A percentile compares a stretch with the other conserved stretches of the same genome.
Conservation (phyloP, 2,888 invertebrate species). For the Cryptops parisi region DNA sequence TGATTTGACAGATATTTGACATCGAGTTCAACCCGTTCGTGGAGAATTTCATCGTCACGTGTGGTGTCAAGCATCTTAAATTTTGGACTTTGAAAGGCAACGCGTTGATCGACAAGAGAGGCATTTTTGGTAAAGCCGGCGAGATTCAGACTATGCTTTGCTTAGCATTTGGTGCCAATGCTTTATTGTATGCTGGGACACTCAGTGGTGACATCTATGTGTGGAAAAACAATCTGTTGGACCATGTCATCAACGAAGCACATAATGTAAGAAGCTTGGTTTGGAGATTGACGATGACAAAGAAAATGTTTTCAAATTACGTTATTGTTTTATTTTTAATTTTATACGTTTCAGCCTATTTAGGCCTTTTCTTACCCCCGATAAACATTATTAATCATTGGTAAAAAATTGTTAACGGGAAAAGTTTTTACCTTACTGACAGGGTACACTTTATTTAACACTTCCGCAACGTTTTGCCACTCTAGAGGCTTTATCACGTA, state of each 20-base stretch:
- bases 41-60: conserved; percentile 30
- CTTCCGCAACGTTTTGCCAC: no score
- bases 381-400: no score
- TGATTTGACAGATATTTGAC: conserved; percentile 25
- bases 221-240: conserved; percentile 30
- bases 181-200: conserved; percentile 28
- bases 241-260: conserved; percentile 27
- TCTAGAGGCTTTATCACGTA: no score
- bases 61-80: conserved; percentile 35
- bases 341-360: no score
- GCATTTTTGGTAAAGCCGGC: conserved; percentile 12
- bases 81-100: conserved; percentile 35
- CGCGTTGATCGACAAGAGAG: conserved; percentile 16
- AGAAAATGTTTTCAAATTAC: no score
- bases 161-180: conserved; percentile 11
- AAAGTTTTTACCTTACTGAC: no score
- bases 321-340: no score
- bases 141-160: conserved; percentile 16
- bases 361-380: no score
- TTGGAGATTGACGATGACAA: no score
- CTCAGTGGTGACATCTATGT: conserved; percentile 34
- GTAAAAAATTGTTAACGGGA: no score
- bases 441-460: no score
- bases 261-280: conserved; percentile 34
- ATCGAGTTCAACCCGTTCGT: conserved; percentile 34